These are phyloP conservation scores for Actinia tenebrosa DNA, from an alignment of 64 coral and sea anemone genomes.

Conservation along the genomic window DNA sequence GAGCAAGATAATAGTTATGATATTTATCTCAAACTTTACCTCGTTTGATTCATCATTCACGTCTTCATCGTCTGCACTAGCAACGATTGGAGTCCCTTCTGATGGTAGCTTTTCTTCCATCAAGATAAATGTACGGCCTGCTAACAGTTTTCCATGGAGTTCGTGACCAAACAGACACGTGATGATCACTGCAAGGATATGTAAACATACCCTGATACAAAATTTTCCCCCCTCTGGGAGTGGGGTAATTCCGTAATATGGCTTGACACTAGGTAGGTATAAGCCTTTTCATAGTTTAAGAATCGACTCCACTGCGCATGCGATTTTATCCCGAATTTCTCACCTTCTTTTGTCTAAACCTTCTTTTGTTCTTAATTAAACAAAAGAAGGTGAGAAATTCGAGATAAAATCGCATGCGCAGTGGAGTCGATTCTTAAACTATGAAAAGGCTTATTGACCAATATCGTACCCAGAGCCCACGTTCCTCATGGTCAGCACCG, in stretches of 20 bases:
- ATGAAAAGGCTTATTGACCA: too few relatives aligned
- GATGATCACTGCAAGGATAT: background rate
- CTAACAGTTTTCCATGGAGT: background rate
- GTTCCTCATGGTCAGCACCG: too few relatives aligned
- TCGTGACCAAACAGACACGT: background rate
- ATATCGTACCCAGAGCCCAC: too few relatives aligned
- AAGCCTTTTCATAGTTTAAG: too few relatives aligned
- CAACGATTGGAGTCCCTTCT: background rate
- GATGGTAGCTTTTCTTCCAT: background rate
- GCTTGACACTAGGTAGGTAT: background rate
- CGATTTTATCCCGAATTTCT: too few relatives aligned
- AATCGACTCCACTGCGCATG: too few relatives aligned
- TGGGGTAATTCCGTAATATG: background rate
- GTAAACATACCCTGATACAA: background rate
- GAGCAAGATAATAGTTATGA: background rate
- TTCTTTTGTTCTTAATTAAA: too few relatives aligned
- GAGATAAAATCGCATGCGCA: too few relatives aligned
- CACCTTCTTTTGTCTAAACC: too few relatives aligned
- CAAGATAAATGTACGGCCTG: background rate
- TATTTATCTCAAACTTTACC: background rate
- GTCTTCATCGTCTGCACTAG: background rate
- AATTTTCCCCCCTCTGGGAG: background rate
- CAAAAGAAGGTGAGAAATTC: too few relatives aligned
- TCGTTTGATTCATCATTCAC: background rate
- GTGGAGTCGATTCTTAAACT: too few relatives aligned